A percentile compares a stretch with the other conserved stretches of the same genome.
phyloP scores from a whole-genome alignment of 1,140 invertebrate genomes.

The Sitobion miscanthi region DNA sequence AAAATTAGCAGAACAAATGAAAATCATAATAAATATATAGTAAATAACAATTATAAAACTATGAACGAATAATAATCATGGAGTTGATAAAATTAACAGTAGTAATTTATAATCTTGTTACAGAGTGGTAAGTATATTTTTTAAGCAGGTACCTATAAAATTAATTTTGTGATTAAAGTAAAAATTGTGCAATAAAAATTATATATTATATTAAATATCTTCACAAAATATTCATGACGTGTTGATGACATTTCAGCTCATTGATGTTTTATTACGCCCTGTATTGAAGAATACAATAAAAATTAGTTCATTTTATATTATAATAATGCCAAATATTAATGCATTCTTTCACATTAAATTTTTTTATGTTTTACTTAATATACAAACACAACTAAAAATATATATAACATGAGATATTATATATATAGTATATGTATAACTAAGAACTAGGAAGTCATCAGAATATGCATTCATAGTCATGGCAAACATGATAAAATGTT shows the following conservation, averaged over 20 bases:
- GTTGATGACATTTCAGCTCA: conserved; percentile 36
- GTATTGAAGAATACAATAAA: conserved; percentile 19
- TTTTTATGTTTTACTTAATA: too few relatives aligned
- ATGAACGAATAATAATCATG: neutral
- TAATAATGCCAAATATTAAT: too few relatives aligned
- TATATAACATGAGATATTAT: too few relatives aligned
- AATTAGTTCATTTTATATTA: too few relatives aligned
- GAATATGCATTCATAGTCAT: too few relatives aligned
- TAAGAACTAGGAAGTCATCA: too few relatives aligned
- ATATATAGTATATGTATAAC: too few relatives aligned
- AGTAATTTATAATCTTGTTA: neutral
- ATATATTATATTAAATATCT: neutral
- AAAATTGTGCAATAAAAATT: neutral
- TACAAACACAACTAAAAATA: too few relatives aligned
- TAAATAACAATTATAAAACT: too few relatives aligned
- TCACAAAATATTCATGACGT: neutral
- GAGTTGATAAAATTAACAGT: neutral
- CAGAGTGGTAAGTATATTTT: neutral
- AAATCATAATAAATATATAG: conserved; percentile 22
- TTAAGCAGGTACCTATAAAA: neutral
- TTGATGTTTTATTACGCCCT: conserved; percentile 25
- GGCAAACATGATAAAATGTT: too few relatives aligned
- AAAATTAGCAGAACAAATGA: conserved; percentile 45
- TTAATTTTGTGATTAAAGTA: too few relatives aligned
- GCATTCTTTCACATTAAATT: too few relatives aligned